phyloP scores from a whole-genome alignment of 2,888 invertebrate species.

The Chrysomela aeneicollis region DNA sequence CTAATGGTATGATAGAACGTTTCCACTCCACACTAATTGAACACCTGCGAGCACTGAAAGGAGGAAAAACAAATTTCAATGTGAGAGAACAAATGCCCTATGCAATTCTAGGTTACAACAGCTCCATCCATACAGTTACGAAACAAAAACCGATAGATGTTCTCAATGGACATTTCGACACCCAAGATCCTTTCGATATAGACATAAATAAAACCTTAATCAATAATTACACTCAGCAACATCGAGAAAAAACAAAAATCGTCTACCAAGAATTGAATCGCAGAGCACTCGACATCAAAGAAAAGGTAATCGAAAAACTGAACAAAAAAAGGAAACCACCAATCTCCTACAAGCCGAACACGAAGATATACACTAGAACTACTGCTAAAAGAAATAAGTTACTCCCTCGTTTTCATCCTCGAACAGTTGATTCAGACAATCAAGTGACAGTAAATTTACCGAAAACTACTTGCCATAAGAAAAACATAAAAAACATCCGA shows the following conservation, averaged over 20 bases:
- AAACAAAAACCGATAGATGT: conserved; percentile 24
- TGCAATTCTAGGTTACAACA: conserved; percentile 27
- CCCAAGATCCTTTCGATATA: conserved; percentile 20
- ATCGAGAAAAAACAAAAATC: conserved; percentile 12
- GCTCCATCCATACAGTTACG: conserved; percentile 26
- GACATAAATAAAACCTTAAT: conserved; percentile 20
- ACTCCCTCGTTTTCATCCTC: not conserved
- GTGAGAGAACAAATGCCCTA: conserved; percentile 16
- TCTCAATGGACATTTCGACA: conserved; percentile 21
- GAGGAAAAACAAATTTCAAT: no score
- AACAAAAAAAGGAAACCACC: not conserved
- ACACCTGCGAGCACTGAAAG: conserved; percentile 14
- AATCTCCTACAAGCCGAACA: not conserved
- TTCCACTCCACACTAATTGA: conserved; percentile 27
- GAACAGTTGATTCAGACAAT: not conserved
- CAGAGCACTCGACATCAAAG: not conserved
- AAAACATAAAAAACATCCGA: conserved; percentile 3
- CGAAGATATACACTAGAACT: not conserved
- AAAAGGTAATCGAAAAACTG: not conserved
- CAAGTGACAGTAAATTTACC: not conserved
- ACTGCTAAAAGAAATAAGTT: not conserved
- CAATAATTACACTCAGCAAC: conserved; percentile 21
- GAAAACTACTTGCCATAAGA: not conserved
- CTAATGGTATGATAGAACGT: conserved; percentile 23
- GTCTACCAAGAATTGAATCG: not conserved